Evolutionary conservation across 2,797 vertebrate species (phyloP).

Genomic region (Pangasius macronema): DNA sequence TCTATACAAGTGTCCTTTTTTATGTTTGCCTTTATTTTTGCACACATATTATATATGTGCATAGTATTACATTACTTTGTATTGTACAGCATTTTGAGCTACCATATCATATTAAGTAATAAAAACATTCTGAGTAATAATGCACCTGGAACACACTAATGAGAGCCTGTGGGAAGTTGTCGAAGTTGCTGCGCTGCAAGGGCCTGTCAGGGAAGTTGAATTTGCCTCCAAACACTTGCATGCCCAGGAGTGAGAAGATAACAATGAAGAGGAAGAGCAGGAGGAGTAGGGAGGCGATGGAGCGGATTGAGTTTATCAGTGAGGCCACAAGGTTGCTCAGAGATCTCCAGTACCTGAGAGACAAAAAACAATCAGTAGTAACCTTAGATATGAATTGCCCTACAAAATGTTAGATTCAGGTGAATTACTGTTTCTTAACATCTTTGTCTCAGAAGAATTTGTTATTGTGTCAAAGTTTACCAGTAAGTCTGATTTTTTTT

Average conservation of each 20-base stretch:
- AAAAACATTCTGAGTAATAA: background rate
- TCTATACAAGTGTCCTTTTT: background rate
- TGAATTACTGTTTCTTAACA: background rate
- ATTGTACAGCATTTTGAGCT: background rate
- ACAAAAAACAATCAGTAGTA: background rate
- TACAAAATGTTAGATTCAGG: background rate
- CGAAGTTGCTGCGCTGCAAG: constrained; percentile 90
- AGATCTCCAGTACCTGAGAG: constrained; percentile 90
- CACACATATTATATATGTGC: background rate
- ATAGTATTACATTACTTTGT: background rate
- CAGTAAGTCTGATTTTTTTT: background rate
- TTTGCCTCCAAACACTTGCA: constrained; percentile 97
- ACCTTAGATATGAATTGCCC: background rate
- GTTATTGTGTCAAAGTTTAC: background rate
- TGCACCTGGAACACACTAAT: constrained; percentile 97
- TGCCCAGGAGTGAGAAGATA: constrained; percentile 94
- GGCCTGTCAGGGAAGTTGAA: constrained; percentile 87
- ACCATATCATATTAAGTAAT: background rate
- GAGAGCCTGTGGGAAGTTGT: constrained; percentile 95
- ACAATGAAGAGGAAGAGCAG: constrained; percentile 96
- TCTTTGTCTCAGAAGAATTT: background rate
- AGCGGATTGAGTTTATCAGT: constrained; percentile 93
- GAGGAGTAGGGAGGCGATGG: constrained; percentile 93
- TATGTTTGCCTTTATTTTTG: background rate
- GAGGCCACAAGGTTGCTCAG: constrained; percentile 94